phyloP scores from a whole-genome alignment of 2,797 vertebrate genomes.

The Sphenopsis melanotis region DNA sequence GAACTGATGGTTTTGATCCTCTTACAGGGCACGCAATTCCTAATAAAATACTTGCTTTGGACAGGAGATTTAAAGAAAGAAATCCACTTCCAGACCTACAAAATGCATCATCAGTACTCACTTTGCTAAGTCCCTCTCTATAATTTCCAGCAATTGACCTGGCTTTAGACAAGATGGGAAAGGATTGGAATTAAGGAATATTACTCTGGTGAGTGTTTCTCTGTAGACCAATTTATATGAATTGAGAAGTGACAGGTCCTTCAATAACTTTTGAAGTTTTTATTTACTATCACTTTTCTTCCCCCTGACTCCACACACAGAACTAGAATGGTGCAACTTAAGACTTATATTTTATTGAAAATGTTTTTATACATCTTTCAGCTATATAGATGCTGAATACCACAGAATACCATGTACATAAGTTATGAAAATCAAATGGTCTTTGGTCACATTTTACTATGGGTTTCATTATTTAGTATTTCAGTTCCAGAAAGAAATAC shows the following conservation, averaged over 20 bases:
- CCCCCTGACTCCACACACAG: background rate
- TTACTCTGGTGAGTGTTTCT: background rate
- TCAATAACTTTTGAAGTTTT: background rate
- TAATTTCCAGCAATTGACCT: background rate
- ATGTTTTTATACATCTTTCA: background rate
- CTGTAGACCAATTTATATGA: background rate
- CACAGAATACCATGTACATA: background rate
- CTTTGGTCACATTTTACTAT: background rate
- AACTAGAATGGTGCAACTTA: background rate
- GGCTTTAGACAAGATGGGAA: background rate
- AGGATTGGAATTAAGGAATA: background rate
- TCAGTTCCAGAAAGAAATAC: background rate
- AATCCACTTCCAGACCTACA: background rate
- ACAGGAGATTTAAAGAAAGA: background rate
- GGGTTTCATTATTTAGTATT: background rate
- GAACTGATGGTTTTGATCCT: background rate
- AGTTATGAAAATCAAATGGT: background rate
- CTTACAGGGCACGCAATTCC: background rate
- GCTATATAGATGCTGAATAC: background rate
- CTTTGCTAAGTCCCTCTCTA: background rate
- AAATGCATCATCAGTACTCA: background rate
- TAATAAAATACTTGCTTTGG: background rate
- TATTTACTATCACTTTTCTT: background rate
- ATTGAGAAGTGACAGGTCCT: background rate
- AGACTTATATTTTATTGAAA: background rate